Percentiles rank a stretch among this genome's conserved stretches.
These are phyloP conservation scores for Apamea crenata DNA, from an alignment of 2,888 invertebrate genomes.

Conservation along the genomic window DNA sequence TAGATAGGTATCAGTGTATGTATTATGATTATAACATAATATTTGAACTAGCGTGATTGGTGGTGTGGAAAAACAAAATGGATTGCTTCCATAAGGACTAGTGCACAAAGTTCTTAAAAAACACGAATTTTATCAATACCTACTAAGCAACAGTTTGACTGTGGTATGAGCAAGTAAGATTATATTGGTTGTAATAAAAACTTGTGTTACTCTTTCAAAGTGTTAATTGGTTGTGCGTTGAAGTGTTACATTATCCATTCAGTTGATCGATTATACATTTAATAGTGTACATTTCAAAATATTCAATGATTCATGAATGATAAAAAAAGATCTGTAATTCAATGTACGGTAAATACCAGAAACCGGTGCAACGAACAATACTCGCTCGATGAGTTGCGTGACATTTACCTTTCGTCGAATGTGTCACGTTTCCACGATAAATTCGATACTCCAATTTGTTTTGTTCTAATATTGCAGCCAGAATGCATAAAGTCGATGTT, in stretches of 20 bases:
- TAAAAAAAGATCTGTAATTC: constrained; percentile 23
- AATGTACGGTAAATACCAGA: constrained; percentile 33
- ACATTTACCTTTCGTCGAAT: constrained; percentile 67
- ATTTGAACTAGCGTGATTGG: too few relatives aligned
- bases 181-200: background rate
- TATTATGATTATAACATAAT: too few relatives aligned
- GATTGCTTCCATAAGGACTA: background rate
- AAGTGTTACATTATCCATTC: background rate
- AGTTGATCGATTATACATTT: background rate
- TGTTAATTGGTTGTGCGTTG: background rate
- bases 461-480: constrained; percentile 62
- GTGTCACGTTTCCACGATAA: constrained; percentile 68
- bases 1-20: too few relatives aligned
- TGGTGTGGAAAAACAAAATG: background rate
- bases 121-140: background rate
- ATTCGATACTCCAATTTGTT: constrained; percentile 61
- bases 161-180: background rate
- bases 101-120: background rate
- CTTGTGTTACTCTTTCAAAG: background rate
- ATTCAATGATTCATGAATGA: constrained; percentile 16
- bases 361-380: constrained; percentile 56
- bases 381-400: constrained; percentile 66
- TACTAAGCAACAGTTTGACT: background rate
- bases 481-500: constrained; percentile 54
- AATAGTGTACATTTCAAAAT: background rate